A percentile compares a stretch with the other conserved stretches of the same genome.
Evolutionary conservation across 1,140 invertebrate species (phyloP).

Genomic region (Musca vetustissima): DNA sequence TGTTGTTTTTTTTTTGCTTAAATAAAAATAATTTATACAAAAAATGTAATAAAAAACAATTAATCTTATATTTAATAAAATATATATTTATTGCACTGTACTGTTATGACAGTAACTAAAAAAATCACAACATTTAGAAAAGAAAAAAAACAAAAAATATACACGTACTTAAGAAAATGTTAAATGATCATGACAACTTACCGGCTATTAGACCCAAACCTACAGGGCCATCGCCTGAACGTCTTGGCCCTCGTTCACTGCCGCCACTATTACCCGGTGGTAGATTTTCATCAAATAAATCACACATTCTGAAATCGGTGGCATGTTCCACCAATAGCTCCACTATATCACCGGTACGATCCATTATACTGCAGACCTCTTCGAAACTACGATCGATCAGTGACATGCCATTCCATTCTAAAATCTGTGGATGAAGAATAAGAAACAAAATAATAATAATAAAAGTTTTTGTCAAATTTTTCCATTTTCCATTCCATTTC

Average conservation of each 20-base stretch:
- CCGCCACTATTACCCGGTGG: constrained; percentile 51
- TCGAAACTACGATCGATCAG: constrained; percentile 88
- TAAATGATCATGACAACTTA: constrained; percentile 33
- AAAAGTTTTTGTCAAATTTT: too few relatives aligned
- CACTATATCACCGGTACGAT: constrained; percentile 76
- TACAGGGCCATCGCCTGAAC: constrained; percentile 49
- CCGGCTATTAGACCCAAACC: constrained; percentile 53
- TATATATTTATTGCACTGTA: constrained; percentile 1
- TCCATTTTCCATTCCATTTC: too few relatives aligned
- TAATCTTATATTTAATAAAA: constrained; percentile 7
- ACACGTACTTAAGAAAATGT: background rate
- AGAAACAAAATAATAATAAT: too few relatives aligned
- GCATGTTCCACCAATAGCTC: constrained; percentile 81
- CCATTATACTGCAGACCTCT: constrained; percentile 83
- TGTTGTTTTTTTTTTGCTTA: background rate
- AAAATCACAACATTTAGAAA: constrained; percentile 2
- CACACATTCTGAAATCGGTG: constrained; percentile 69
- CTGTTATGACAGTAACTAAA: too few relatives aligned
- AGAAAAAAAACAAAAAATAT: background rate
- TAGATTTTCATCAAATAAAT: constrained; percentile 63
- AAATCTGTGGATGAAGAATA: constrained; percentile 58
- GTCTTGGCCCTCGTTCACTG: constrained; percentile 44
- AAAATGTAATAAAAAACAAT: background rate
- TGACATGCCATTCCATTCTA: constrained; percentile 83
- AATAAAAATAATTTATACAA: constrained; percentile 2